Evolutionary conservation across 2,797 vertebrate genomes (phyloP), one percentile per base, ranked within the genome.

Genomic region (Anguilla megastoma): DNA sequence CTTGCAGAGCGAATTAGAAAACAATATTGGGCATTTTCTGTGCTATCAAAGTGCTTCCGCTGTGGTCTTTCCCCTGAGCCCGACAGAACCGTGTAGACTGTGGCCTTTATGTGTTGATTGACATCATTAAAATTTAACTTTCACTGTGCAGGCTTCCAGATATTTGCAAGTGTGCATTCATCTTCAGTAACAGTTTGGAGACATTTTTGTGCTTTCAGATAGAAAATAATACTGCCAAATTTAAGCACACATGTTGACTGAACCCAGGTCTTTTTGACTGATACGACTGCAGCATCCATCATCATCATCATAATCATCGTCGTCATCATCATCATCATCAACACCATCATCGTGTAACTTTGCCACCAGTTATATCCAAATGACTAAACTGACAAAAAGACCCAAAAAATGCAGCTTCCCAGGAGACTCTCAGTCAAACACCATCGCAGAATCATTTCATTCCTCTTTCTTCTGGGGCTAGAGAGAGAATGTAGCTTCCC

Each of bases 21-120:
- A 45, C 2, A 45, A 45, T 21, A 45, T 3, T 36, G 36, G 76
- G 3, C 8, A 7, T 24, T 76, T 33, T 30, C 66, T 9, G n/a
- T 33, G 1, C 66, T 33, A 24, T 63, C 58, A 63, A 63, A 2
- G 18, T 63, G 58, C 18, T 63, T 27, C 66, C n/a, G 27, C 66
- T 69, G 66, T 69, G n/a, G 66, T n/a, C 66, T 69, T 69, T 69
- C n/a, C 58, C n/a, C 60, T 66, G 60, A 66, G 60, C 5, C 60
- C 21, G 60, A 66, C 60, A 66, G 63, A 27, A 9, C 58, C 58
- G 18, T 63, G 5, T 14, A 66, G n/a, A 27, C 8, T 66, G 0
- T 8, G 24, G 24, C 63, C 63, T 66, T 24, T 66, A 56, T 56
- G 14, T 56, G 14, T 56, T 56, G 54, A 18, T 18, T 56, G 14